Percentiles rank a stretch among this genome's conserved stretches.
These are phyloP conservation scores for Gorsachius magnificus DNA, from an alignment of 2,797 vertebrate genomes.

Conservation along the genomic window DNA sequence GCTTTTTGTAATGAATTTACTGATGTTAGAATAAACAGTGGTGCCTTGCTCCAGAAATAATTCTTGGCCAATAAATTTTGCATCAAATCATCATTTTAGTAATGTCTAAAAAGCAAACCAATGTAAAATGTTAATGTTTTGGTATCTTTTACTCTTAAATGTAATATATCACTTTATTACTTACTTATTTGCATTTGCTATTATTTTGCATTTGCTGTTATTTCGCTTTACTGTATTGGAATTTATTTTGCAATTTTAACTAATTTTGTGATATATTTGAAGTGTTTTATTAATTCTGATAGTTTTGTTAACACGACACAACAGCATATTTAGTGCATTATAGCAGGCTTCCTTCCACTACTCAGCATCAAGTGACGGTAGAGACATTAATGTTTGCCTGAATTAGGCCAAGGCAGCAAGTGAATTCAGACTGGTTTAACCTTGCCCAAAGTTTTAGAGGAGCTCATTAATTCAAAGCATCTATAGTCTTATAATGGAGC, in stretches of 20 bases:
- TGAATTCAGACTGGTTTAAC: background rate
- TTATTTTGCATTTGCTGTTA: background rate
- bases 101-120: background rate
- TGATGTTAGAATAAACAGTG: background rate
- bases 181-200: background rate
- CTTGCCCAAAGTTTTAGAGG: background rate
- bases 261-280: background rate
- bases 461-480: background rate
- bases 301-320: background rate
- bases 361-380: background rate
- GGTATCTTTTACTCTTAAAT: background rate
- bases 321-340: background rate
- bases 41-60: background rate
- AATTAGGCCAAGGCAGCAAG: background rate
- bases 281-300: background rate
- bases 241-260: background rate
- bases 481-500: background rate
- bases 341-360: background rate
- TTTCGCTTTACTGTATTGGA: background rate
- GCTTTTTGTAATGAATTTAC: background rate
- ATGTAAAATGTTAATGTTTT: background rate
- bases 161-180: background rate
- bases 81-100: background rate
- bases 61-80: background rate
- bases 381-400: background rate